Evolutionary conservation across 2,797 vertebrate genomes (phyloP).

Genomic region (Kryptopterus vitreolus): DNA sequence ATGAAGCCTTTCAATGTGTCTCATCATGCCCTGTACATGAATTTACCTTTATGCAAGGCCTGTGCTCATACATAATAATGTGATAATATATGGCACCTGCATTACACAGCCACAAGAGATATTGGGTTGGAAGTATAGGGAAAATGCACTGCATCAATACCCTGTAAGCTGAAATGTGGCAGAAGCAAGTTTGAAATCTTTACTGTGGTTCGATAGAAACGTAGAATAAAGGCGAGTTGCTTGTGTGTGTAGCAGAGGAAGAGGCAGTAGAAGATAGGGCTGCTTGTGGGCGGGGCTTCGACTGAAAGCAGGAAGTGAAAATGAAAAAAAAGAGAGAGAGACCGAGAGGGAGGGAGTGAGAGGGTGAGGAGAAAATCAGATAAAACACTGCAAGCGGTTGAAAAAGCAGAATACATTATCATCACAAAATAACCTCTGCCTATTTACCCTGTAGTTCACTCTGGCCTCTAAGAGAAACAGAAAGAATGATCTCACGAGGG

Average conservation of each 20-base stretch:
- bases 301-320: slow-evolving; percentile 63
- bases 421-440: slow-evolving; percentile 55
- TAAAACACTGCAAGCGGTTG: slow-evolving; percentile 56
- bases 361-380: slow-evolving; percentile 57
- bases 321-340: slow-evolving; percentile 48
- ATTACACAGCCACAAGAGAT: not conserved
- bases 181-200: not conserved
- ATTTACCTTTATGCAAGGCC: not conserved
- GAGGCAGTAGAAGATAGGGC: slow-evolving; percentile 52
- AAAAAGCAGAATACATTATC: slow-evolving; percentile 59
- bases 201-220: slow-evolving; percentile 14
- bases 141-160: not conserved
- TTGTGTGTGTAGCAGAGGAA: slow-evolving; percentile 53
- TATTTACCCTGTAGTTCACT: slow-evolving; percentile 51
- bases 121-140: not conserved
- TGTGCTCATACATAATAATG: not conserved
- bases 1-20: not conserved
- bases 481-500: slow-evolving; percentile 54
- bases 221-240: slow-evolving; percentile 43
- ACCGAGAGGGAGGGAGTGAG: slow-evolving; percentile 45
- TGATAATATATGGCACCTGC: not conserved
- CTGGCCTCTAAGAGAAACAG: slow-evolving; percentile 47
- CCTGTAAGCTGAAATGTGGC: not conserved
- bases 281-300: slow-evolving; percentile 57
- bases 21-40: not conserved